Base-by-base conservation (phyloP, 2,888 invertebrate species). In the Melieria picta region DNA sequence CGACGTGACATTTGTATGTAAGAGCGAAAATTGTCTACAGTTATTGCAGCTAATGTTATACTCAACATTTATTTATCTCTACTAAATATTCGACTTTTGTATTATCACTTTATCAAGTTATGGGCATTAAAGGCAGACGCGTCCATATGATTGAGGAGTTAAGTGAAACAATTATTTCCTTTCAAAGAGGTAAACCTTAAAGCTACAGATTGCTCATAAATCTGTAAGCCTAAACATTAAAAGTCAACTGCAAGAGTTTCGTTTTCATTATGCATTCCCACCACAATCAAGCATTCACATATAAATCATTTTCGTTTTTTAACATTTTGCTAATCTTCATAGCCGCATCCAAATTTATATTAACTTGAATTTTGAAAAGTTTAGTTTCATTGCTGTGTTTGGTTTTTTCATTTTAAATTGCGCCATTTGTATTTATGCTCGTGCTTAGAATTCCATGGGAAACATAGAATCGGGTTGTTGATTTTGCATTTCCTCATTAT, bases 121-220 rank as follows among this genome's bases (percentile, higher is more conserved):
- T 97, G 97, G 97, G 97, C 91, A 97, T 97, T 92, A 97, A 97
- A 90, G 98, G 98, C 88, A 92, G 97, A 86, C 91, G 98, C 88
- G 97, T 98, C 89, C 97, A 97, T 91, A 96, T 97, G 93, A 98
- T 98, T 89, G 98, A 98, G 91, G 97, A 97, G 90, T 92, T 98
- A 89, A 97, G 96, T 90, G 96, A 97, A 90, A 97, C 97, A 87
- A 96, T 98, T 88, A 97, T 98, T 90, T 97, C 97, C 88, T 98
- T 98, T 92, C 97, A 98, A 92, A 93, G 97, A 96, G 97, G 97
- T 97, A 95, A 92, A 91, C 30, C 30, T 30, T 30, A 30, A 30
- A 30, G 30, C 30, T 30, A 30, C 30, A 30, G 30, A 30, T 30
- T 30, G 1, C 30, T 30, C 30, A 30, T 30, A 30, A 30, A 30